A percentile compares a stretch with the other conserved stretches of the same genome.
Conservation (phyloP, 1,140 invertebrate genomes). For the Pseudomyrmex dendroicus region DNA sequence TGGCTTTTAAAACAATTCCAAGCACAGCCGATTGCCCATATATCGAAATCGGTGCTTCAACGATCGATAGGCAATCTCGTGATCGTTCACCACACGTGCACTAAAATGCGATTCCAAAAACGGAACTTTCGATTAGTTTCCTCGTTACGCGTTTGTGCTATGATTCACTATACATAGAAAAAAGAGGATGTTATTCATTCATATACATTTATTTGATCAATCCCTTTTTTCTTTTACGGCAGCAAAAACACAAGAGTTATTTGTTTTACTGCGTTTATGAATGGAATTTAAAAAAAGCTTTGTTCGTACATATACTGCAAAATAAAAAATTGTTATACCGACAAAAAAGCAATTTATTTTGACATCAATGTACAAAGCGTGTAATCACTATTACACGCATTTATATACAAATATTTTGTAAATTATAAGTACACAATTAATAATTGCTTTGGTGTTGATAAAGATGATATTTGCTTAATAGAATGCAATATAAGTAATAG, state of each 20-base stretch:
- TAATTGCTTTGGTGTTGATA: background rate
- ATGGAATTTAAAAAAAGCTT: background rate
- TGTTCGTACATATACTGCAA: background rate
- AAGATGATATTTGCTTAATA: too few species aligned
- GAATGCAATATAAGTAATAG: background rate
- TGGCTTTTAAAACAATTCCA: slow-evolving; percentile 69
- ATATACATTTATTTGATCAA: slow-evolving; percentile 37
- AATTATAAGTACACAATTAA: slow-evolving; percentile 15
- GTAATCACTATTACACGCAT: background rate
- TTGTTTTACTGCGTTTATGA: slow-evolving; percentile 8
- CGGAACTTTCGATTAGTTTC: slow-evolving; percentile 68
- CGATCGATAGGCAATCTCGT: slow-evolving; percentile 67
- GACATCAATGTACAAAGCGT: background rate
- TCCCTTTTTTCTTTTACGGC: slow-evolving; percentile 4
- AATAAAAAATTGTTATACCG: slow-evolving; percentile 8
- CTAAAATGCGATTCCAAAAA: slow-evolving; percentile 61
- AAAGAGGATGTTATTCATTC: slow-evolving; percentile 14
- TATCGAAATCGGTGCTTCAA: slow-evolving; percentile 45
- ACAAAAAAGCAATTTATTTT: slow-evolving; percentile 22
- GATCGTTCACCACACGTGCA: slow-evolving; percentile 45
- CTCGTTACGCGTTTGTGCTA: slow-evolving; percentile 56
- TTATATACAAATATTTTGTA: slow-evolving; percentile 1
- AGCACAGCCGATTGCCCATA: slow-evolving; percentile 51
- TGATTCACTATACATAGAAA: slow-evolving; percentile 34
- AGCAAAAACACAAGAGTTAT: background rate